These are phyloP conservation scores for Opisthocomus hoazin DNA, from an alignment of 2,113 vertebrate species.

Conservation along the genomic window DNA sequence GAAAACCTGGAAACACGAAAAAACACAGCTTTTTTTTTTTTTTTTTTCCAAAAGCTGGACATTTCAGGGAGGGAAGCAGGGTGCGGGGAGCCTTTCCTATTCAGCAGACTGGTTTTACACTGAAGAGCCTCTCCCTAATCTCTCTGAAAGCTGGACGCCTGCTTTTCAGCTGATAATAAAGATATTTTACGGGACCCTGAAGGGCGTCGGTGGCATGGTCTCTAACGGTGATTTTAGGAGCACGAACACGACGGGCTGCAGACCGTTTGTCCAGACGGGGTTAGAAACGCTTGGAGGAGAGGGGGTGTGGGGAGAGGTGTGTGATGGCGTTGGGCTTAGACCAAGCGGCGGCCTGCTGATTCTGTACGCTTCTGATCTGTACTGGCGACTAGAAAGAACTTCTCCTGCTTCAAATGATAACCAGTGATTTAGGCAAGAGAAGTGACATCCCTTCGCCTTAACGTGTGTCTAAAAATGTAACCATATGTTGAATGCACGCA, in stretches of 20 bases:
- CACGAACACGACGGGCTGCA: not conserved
- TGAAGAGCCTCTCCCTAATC: not conserved
- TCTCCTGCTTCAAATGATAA: not conserved
- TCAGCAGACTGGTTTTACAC: not conserved
- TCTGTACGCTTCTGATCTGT: not conserved
- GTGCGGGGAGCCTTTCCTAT: not conserved
- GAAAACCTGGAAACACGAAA: not conserved
- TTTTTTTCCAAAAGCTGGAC: not conserved
- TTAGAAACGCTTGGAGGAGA: not conserved
- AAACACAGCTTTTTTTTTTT: too few relatives aligned
- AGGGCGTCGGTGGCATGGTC: not conserved
- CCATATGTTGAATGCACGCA: accelerated
- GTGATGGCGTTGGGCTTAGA: not conserved
- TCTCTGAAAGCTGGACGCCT: not conserved
- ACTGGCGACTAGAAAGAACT: not conserved
- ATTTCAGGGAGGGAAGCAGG: not conserved
- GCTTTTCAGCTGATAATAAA: not conserved
- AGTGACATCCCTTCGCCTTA: accelerated
- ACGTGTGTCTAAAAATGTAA: accelerated
- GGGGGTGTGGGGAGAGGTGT: not conserved
- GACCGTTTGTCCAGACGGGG: not conserved
- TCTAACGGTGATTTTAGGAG: not conserved
- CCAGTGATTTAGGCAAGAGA: not conserved
- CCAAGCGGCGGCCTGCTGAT: not conserved
- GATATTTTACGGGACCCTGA: not conserved